Percentiles rank a stretch among this genome's conserved stretches.
These are phyloP conservation scores for Coleophora flavipennella DNA, from an alignment of 2,888 invertebrate genomes.

Conservation along the genomic window DNA sequence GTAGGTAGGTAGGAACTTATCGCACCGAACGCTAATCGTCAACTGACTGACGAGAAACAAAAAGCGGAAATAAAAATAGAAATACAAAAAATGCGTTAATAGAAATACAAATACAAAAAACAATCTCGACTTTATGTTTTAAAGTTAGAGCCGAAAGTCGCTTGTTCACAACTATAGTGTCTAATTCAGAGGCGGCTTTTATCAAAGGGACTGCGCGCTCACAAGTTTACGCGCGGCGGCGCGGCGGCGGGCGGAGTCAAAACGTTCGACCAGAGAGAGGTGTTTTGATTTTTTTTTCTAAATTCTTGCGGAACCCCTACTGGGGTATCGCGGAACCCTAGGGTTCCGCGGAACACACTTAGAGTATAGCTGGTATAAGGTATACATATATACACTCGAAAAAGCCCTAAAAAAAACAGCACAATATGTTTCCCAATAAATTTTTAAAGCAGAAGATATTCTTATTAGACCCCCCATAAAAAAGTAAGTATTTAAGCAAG, in stretches of 20 bases:
- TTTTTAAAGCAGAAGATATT: too few species aligned
- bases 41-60: constrained; percentile 3
- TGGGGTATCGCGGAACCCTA: constrained; percentile 4
- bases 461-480: too few species aligned
- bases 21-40: constrained; percentile 7
- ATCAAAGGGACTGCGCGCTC: constrained; percentile 8
- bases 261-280: constrained; percentile 2
- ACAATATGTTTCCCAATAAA: too few species aligned
- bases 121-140: constrained; percentile 13
- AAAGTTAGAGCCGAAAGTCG: constrained; percentile 11
- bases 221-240: constrained; percentile 6
- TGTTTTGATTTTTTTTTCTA: constrained; percentile 7
- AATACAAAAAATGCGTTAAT: constrained; percentile 5
- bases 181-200: constrained; percentile 10
- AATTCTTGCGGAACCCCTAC: constrained; percentile 7
- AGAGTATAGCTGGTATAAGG: constrained; percentile 7
- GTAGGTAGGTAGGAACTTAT: constrained; percentile 8
- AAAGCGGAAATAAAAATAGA: constrained; percentile 11
- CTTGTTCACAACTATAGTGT: constrained; percentile 11
- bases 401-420: too few species aligned
- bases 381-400: too few species aligned
- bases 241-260: constrained; percentile 4
- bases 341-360: constrained; percentile 9
- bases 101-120: too few species aligned
- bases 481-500: too few species aligned